Conservation (phyloP, 2,888 invertebrate genomes). For the Cylindroiulus punctatus region DNA sequence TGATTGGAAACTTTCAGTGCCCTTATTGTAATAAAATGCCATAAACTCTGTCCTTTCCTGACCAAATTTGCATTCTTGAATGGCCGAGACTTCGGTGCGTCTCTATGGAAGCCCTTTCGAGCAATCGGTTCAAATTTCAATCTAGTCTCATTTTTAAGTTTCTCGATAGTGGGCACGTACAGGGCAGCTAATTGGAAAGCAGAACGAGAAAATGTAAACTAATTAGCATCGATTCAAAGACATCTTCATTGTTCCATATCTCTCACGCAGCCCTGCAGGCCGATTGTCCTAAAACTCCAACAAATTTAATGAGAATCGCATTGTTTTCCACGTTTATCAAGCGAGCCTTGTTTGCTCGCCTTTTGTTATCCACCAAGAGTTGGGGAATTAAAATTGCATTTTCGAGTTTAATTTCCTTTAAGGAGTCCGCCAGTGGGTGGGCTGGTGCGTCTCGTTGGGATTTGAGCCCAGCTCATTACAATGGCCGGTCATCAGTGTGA, state of each 20-base stretch:
- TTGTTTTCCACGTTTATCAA: constrained; percentile 33
- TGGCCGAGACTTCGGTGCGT: not conserved
- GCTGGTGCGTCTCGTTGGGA: constrained; percentile 3
- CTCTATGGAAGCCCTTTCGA: not conserved
- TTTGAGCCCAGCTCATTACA: constrained; percentile 17
- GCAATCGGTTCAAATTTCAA: constrained; percentile 23
- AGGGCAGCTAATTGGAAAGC: constrained; percentile 36
- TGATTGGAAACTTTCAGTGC: no score
- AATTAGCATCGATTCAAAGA: constrained; percentile 38
- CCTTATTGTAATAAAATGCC: no score
- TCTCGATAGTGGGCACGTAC: not conserved
- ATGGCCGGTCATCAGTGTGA: constrained; percentile 42
- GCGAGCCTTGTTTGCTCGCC: constrained; percentile 26
- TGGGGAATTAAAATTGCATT: constrained; percentile 42
- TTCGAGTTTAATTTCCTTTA: constrained; percentile 33
- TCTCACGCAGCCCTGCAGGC: constrained; percentile 37
- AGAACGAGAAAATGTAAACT: constrained; percentile 28
- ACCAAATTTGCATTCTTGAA: no score
- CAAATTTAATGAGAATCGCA: constrained; percentile 34
- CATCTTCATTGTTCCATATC: constrained; percentile 34
- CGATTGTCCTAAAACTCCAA: constrained; percentile 26
- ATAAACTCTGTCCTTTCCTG: no score
- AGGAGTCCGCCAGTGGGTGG: constrained; percentile 20
- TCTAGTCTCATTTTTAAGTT: not conserved
- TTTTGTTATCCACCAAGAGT: constrained; percentile 34